Conservation (phyloP, 2,888 invertebrate species). For the Pammene fasciana region DNA sequence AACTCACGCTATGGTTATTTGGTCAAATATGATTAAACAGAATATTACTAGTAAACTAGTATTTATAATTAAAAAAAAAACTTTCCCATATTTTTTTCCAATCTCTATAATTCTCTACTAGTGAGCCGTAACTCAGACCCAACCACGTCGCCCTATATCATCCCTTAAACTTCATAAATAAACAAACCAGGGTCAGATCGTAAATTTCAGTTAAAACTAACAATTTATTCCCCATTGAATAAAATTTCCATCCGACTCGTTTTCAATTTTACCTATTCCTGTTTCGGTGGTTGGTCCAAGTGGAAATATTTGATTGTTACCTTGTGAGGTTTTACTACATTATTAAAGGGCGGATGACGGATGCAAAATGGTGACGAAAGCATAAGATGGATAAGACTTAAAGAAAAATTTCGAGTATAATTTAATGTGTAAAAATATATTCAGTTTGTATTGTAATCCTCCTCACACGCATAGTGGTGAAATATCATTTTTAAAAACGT, state of each 20-base stretch:
- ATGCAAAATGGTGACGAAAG: no score
- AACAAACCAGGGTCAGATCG: conserved; percentile 51
- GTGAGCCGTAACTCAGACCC: conserved; percentile 44
- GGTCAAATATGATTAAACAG: no score
- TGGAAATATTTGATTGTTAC: conserved; percentile 1
- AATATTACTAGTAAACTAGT: no score
- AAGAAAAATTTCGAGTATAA: no score
- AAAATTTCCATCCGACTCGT: conserved; percentile 41
- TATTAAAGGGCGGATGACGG: no score
- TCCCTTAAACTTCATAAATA: conserved; percentile 52
- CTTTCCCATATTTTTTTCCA: conserved; percentile 17
- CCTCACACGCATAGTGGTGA: no score
- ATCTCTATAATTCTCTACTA: conserved; percentile 22
- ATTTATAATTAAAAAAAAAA: no score
- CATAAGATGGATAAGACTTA: no score
- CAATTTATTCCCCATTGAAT: conserved; percentile 46
- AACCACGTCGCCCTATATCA: conserved; percentile 48
- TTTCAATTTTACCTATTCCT: conserved; percentile 43
- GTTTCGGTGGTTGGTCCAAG: conserved; percentile 29
- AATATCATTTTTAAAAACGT: no score
- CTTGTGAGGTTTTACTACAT: neutral
- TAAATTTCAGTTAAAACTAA: conserved; percentile 52
- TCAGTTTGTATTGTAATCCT: no score
- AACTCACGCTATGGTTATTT: no score
- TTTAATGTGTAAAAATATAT: no score